Evolutionary conservation across 2,888 invertebrate species (phyloP).

Genomic region (Scelioninae gen. 2): DNA sequence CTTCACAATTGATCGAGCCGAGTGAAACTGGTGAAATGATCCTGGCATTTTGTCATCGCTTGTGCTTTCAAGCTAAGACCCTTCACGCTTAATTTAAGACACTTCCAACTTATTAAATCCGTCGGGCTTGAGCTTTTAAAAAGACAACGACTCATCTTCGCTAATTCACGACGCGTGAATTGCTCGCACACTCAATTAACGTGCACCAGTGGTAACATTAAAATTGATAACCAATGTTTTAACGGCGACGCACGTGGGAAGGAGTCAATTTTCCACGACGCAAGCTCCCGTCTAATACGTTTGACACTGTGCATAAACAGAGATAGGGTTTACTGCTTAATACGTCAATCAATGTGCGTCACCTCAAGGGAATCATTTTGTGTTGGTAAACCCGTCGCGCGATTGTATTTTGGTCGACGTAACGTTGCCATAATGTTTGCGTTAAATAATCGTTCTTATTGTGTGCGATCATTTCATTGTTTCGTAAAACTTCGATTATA

Average conservation of each 20-base stretch:
- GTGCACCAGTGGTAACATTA: slow-evolving; percentile 5
- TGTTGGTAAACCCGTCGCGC: slow-evolving; percentile 32
- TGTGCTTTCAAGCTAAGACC: slow-evolving; percentile 58
- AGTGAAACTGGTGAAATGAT: slow-evolving; percentile 23
- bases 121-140: slow-evolving; percentile 48
- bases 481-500: too few relatives aligned
- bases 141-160: slow-evolving; percentile 28
- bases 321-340: slow-evolving; percentile 39
- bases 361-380: slow-evolving; percentile 46
- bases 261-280: slow-evolving; percentile 46
- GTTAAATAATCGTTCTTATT: slow-evolving; percentile 16
- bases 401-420: slow-evolving; percentile 21
- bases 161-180: slow-evolving; percentile 37
- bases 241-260: slow-evolving; percentile 18
- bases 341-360: slow-evolving; percentile 48
- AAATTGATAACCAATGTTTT: slow-evolving; percentile 39
- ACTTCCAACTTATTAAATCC: slow-evolving; percentile 52
- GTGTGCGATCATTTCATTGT: not conserved
- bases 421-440: slow-evolving; percentile 20
- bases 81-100: slow-evolving; percentile 55
- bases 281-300: slow-evolving; percentile 38
- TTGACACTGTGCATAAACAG: slow-evolving; percentile 47
- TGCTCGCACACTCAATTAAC: slow-evolving; percentile 45
- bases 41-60: slow-evolving; percentile 63
- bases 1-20: not conserved